Evolutionary conservation across 2,113 vertebrate genomes (phyloP).

Genomic region (Menidia beryllina): DNA sequence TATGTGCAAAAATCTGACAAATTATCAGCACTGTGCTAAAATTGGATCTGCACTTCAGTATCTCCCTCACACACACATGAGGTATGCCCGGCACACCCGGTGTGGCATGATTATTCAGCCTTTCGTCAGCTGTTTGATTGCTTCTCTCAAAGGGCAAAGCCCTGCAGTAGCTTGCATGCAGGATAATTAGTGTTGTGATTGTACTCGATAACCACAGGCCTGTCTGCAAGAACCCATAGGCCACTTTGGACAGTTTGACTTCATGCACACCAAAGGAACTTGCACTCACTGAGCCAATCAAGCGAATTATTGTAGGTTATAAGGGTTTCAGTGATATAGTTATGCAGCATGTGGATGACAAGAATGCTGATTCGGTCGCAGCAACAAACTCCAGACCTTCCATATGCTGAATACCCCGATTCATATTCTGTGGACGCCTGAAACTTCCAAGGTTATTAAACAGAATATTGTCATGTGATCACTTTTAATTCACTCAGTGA

Average conservation of each 20-base stretch:
- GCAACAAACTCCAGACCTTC: conserved; percentile 56
- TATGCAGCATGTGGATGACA: conserved; percentile 72
- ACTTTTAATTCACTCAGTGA: conserved; percentile 16
- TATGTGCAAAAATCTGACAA: neutral
- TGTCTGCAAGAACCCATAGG: conserved; percentile 64
- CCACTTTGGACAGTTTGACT: conserved; percentile 75
- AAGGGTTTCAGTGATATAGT: conserved; percentile 73
- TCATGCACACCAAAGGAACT: conserved; percentile 62
- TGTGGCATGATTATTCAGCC: conserved; percentile 77
- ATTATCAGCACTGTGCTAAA: conserved; percentile 15
- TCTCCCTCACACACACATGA: conserved; percentile 1
- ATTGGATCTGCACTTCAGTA: conserved; percentile 17
- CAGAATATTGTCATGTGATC: conserved; percentile 46
- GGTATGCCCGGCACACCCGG: conserved; percentile 58
- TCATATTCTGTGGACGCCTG: conserved; percentile 38
- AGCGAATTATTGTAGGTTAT: conserved; percentile 75
- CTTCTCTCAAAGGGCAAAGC: conserved; percentile 80
- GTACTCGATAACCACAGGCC: conserved; percentile 70
- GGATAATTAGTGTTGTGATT: conserved; percentile 78
- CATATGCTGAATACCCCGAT: conserved; percentile 65
- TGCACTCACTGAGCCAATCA: conserved; percentile 68
- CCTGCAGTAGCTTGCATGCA: conserved; percentile 72
- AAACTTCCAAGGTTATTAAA: conserved; percentile 42
- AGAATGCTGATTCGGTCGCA: conserved; percentile 70
- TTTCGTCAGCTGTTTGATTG: conserved; percentile 82